Base-by-base conservation (phyloP, 2,797 vertebrate genomes). In the Phrynocephalus guinanensis region DNA sequence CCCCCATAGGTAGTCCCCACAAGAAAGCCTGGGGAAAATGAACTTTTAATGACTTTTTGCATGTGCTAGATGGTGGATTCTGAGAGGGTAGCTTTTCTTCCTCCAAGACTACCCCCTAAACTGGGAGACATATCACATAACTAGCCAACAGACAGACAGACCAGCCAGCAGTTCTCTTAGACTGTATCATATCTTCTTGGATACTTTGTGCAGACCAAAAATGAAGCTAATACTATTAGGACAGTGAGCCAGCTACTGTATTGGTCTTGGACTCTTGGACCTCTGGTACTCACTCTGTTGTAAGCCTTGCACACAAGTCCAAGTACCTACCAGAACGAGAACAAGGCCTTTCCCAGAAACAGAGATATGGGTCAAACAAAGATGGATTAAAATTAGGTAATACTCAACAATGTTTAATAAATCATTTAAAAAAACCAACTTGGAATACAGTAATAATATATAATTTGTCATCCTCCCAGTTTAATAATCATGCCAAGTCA, bases 401-500 rank as follows among this genome's bases (percentile, higher is more conserved):
- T 44, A 20, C 48, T 33, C 50, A 33, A 38, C 24, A 38, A 56
- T 11, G 50, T 83, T 60, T 60, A 63, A 5, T 44, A 76, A 44
- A 18, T 44, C 9, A 44, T 48, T 48, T 28, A 76, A 84, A 81
- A 67, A 3, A 33, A 6, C 38, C 28, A 22, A 63, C 30, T n/a
- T 5, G 75, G 38, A 75, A 66, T 44, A 44, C 38, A 44, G 38
- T 20, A 66, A 76, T 15, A 76, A 76, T 44, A 66, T 63, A 83
- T 1, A 38, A 84, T 56, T n/a, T 76, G 5, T 76, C 60, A 48
- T 44, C 6, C 16, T 79, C 30, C 30, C 72, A n/a, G 1, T 66
- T 85, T 8, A 85, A 85, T 30, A 85, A 44, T 30, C 24, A 50
- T 28, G 20, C 30, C 16, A 82, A 86, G 88, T n/a, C 24, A 79